These are phyloP conservation scores for Pyralis farinalis DNA, from an alignment of 2,888 invertebrate species.

Conservation along the genomic window DNA sequence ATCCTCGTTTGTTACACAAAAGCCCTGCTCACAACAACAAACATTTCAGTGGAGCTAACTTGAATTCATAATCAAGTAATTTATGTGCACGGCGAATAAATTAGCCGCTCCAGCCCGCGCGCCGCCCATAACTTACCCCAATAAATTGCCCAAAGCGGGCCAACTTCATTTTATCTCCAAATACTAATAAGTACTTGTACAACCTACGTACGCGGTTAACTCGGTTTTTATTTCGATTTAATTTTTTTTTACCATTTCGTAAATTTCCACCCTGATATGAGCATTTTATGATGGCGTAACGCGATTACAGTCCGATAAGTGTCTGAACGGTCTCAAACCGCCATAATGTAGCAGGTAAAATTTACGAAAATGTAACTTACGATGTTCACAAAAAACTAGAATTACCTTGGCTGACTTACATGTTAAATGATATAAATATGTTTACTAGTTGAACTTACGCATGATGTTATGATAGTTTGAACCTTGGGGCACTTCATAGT, in stretches of 20 bases:
- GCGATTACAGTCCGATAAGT: slow-evolving; percentile 59
- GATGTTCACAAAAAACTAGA: slow-evolving; percentile 30
- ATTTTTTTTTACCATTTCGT: slow-evolving; percentile 43
- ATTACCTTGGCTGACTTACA: slow-evolving; percentile 34
- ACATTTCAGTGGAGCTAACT: slow-evolving; percentile 76
- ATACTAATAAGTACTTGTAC: slow-evolving; percentile 76
- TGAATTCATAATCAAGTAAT: slow-evolving; percentile 81
- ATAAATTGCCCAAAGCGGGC: slow-evolving; percentile 80
- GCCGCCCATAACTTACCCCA: slow-evolving; percentile 80
- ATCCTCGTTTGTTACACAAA: slow-evolving; percentile 72
- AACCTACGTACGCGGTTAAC: slow-evolving; percentile 57
- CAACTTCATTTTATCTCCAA: slow-evolving; percentile 80
- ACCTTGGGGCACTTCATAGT: slow-evolving; percentile 16
- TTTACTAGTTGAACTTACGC: slow-evolving; percentile 20
- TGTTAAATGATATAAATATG: slow-evolving; percentile 32
- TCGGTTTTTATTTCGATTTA: slow-evolving; percentile 55
- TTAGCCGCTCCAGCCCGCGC: slow-evolving; percentile 76
- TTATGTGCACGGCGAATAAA: slow-evolving; percentile 82
- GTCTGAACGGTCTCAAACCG: slow-evolving; percentile 31
- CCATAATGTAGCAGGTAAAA: slow-evolving; percentile 31
- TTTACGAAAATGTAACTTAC: slow-evolving; percentile 46
- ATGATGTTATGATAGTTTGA: slow-evolving; percentile 23
- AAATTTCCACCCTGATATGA: slow-evolving; percentile 59
- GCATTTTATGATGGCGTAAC: slow-evolving; percentile 65
- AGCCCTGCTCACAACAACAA: slow-evolving; percentile 74